Evolutionary conservation across 2,797 vertebrate species (phyloP), one percentile per base, ranked within the genome.

Genomic region (Neomorphus geoffroyi): DNA sequence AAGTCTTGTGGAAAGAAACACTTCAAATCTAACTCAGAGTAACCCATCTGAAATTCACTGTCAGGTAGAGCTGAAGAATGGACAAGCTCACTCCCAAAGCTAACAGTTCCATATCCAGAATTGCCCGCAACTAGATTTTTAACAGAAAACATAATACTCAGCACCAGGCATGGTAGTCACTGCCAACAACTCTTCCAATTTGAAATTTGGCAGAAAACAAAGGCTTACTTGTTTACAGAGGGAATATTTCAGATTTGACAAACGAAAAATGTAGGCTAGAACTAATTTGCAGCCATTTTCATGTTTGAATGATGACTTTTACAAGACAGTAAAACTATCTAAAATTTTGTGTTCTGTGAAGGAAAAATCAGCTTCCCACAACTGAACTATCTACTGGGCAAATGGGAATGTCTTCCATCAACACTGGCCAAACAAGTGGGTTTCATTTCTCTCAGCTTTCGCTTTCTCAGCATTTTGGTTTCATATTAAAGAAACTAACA

Each of bases 141-240:
- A 78, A 54, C 11, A 69, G 48, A 32, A 80, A 92, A 64, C 1
- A 0, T 7, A 79, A 46, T 6, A 19, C 4, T 9, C 19, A 92
- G 11, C 41, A 30, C 14, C 43, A 78, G 5, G 22, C 69, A 74
- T 0, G 0, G 50, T 2, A 18, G 33, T 15, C 14, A 41, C 0
- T 16, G 75, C 45, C 69, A 91, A 24, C 24, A 62, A 70, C 11
- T 26, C 33, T 30, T 58, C 28, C 43, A 75, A 33, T 10, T 23
- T 67, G 46, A 54, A 93, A 77, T 12, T 18, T 7, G 74, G 19
- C 8, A 71, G 37, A 18, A n/a, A 64, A 62, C 16, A n/a, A 10
- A 83, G 69, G 14, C 1, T 0, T 9, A 4, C 7, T 26, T 70
- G 8, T 37, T 80, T 21, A 50, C 2, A 53, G 43, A 67, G 5